Evolutionary conservation across 2,113 vertebrate species (phyloP).

Genomic region (Lampris incognitus): DNA sequence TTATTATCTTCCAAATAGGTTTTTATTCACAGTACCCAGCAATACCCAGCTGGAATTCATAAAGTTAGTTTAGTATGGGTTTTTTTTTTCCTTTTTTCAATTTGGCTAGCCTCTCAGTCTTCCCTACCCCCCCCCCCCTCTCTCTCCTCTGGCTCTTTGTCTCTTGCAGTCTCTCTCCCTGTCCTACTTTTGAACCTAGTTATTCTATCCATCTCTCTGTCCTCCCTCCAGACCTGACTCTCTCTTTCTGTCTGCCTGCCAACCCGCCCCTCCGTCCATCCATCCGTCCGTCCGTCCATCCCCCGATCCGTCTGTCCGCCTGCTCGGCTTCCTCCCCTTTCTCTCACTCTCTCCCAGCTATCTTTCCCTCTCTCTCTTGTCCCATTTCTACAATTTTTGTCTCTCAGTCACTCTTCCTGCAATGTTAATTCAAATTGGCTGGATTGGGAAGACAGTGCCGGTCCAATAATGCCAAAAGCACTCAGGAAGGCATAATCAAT

Average conservation of each 20-base stretch:
- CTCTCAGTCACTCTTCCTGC: conserved; percentile 63
- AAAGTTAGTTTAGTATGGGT: conserved; percentile 52
- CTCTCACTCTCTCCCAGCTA: conserved; percentile 25
- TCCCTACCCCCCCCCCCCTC: conserved; percentile 26
- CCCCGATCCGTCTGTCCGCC: conserved; percentile 34
- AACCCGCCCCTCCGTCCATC: conserved; percentile 35
- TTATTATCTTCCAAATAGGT: conserved; percentile 59
- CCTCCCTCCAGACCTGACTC: conserved; percentile 67
- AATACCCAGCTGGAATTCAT: conserved; percentile 52
- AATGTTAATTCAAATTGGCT: conserved; percentile 79
- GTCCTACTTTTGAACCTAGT: conserved; percentile 77
- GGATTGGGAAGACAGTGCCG: conserved; percentile 69
- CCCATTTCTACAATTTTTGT: conserved; percentile 31
- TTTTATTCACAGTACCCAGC: conserved; percentile 55
- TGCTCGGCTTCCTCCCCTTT: conserved; percentile 37
- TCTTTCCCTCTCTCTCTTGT: conserved; percentile 42
- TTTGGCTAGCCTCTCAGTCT: conserved; percentile 43
- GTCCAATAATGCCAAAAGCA: conserved; percentile 80
- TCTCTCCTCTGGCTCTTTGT: conserved; percentile 49
- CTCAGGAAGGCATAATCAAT: conserved; percentile 82
- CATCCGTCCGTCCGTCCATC: too few relatives aligned
- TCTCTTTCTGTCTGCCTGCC: conserved; percentile 54
- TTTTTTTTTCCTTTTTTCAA: conserved; percentile 51
- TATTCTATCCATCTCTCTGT: conserved; percentile 65
- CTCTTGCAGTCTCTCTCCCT: conserved; percentile 55